Conservation (phyloP, 2,888 invertebrate species). For the Adela reaumurella region DNA sequence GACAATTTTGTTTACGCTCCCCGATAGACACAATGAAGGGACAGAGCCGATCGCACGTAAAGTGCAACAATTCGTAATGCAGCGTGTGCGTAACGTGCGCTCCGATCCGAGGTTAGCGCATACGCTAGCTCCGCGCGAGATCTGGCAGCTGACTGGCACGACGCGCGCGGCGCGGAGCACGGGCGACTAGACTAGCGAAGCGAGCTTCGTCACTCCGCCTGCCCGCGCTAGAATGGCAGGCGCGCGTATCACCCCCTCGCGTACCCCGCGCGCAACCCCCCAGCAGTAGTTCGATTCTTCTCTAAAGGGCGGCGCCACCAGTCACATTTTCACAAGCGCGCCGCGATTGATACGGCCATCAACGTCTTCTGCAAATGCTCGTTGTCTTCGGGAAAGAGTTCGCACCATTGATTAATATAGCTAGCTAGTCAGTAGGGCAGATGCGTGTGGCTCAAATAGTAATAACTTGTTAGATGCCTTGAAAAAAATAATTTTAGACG, state of each 20-base stretch:
- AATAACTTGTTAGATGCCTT: background rate
- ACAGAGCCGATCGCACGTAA: background rate
- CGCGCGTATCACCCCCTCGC: constrained; percentile 34
- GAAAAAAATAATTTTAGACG: too few species aligned
- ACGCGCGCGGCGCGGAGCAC: background rate
- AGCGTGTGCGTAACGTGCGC: background rate
- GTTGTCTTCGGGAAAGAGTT: background rate
- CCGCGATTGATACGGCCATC: background rate
- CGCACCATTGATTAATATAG: background rate
- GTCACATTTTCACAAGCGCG: background rate
- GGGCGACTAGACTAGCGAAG: too few species aligned
- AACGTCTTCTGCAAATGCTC: too few species aligned
- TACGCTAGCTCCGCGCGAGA: background rate
- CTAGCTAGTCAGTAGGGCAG: background rate
- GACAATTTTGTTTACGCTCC: background rate
- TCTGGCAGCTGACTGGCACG: background rate
- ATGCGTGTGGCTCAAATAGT: background rate
- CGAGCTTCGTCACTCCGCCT: constrained; percentile 23
- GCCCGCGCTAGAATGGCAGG: constrained; percentile 23
- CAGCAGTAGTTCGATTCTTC: constrained; percentile 15
- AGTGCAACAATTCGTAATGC: background rate
- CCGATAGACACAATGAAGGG: background rate
- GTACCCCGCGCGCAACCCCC: constrained; percentile 18
- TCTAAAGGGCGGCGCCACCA: background rate
- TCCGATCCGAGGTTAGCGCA: background rate